Percentiles rank a stretch among this genome's conserved stretches.
These are phyloP conservation scores for Adineta ricciae DNA, from an alignment of 2,888 invertebrate genomes.

Conservation along the genomic window DNA sequence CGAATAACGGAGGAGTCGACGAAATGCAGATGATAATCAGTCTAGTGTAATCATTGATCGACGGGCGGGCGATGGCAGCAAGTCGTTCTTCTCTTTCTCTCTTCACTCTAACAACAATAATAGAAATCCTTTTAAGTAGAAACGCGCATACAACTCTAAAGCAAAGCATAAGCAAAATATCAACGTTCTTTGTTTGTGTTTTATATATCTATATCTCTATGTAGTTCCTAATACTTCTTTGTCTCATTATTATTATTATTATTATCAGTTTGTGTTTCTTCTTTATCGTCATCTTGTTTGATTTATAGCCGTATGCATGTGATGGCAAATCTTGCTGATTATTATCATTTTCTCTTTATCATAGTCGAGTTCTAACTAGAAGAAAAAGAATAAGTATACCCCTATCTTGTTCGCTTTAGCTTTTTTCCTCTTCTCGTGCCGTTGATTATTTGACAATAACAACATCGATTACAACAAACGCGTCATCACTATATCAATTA, in stretches of 20 bases:
- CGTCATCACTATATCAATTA: not conserved
- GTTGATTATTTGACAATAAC: conserved; percentile 15
- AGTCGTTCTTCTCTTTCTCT: conserved; percentile 3
- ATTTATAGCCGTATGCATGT: not conserved
- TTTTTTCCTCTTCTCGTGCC: not conserved
- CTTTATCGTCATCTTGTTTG: not conserved
- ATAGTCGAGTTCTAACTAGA: not conserved
- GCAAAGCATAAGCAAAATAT: not conserved
- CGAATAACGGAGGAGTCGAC: not conserved
- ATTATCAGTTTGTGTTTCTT: not conserved
- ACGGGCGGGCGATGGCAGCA: not conserved
- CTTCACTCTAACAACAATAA: conserved; percentile 5
- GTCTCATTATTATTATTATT: not conserved
- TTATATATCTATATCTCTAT: not conserved
- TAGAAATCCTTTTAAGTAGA: conserved; percentile 10
- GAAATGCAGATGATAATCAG: conserved; percentile 12
- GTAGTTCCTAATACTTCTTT: not conserved
- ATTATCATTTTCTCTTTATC: not conserved
- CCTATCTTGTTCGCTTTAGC: not conserved
- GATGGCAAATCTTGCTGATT: not conserved
- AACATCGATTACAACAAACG: conserved; percentile 15
- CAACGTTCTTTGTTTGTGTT: not conserved
- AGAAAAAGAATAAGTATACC: not conserved
- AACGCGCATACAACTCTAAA: not conserved
- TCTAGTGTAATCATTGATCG: conserved; percentile 12